A percentile compares a stretch with the other conserved stretches of the same genome.
Conservation (phyloP, 2,888 invertebrate genomes). For the Idaea dimidiata region DNA sequence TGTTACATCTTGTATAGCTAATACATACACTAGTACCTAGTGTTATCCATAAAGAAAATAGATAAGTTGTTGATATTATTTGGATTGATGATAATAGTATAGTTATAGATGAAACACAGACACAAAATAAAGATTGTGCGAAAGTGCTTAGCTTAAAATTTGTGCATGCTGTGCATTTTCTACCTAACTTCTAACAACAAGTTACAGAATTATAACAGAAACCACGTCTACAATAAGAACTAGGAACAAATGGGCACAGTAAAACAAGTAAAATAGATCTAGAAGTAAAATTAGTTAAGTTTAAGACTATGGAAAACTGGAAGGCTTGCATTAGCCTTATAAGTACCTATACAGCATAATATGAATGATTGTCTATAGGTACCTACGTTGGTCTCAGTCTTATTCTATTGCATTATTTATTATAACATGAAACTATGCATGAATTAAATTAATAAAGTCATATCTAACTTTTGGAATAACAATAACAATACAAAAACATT, state of each 20-base stretch:
- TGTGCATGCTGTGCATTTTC: conserved; percentile 3
- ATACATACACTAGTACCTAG: neutral
- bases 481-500: conserved; percentile 38
- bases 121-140: neutral
- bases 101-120: neutral
- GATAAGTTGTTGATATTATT: neutral
- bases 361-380: neutral
- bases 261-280: neutral
- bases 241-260: neutral
- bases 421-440: conserved; percentile 10
- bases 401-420: conserved; percentile 45
- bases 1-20: no score
- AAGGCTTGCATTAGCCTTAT: neutral
- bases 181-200: neutral
- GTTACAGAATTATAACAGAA: neutral
- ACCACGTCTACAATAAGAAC: neutral
- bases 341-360: neutral
- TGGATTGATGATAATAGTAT: neutral
- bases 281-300: neutral
- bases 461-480: conserved; percentile 23
- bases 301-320: neutral
- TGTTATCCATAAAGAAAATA: neutral
- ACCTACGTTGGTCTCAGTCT: conserved; percentile 61
- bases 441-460: conserved; percentile 6
- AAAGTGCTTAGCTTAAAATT: conserved; percentile 2